Conservation (phyloP, 2,888 invertebrate species). For the Podotricha telesiphe region DNA sequence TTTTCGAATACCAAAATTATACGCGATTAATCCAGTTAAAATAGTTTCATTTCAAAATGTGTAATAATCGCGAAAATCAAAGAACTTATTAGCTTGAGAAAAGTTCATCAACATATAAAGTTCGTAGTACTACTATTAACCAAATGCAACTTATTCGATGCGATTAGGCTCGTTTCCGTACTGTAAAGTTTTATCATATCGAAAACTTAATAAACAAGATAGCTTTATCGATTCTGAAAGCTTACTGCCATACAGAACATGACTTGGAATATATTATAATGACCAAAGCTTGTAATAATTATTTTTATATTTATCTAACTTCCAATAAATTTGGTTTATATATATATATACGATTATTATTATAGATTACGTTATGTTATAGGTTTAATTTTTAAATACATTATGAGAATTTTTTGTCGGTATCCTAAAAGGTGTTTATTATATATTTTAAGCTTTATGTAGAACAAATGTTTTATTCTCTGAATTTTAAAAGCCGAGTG, state of each 20-base stretch:
- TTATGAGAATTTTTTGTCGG: neutral
- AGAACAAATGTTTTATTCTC: neutral
- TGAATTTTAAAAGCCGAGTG: neutral
- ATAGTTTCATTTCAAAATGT: no score
- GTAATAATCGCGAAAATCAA: no score
- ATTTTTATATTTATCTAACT: neutral
- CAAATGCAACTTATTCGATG: neutral
- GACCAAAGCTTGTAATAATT: neutral
- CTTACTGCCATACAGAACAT: no score
- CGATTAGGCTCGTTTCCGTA: slow-evolving; percentile 8
- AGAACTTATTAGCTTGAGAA: no score
- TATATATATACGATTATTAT: no score
- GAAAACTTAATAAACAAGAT: slow-evolving; percentile 22
- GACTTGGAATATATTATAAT: no score
- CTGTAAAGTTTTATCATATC: slow-evolving; percentile 22
- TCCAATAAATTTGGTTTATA: no score
- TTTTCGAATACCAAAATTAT: no score
- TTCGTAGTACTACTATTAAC: neutral
- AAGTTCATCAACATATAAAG: neutral
- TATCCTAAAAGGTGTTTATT: neutral
- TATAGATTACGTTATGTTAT: no score
- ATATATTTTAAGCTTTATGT: neutral
- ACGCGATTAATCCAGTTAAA: no score
- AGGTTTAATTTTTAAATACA: neutral
- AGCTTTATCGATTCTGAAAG: slow-evolving; percentile 20